Evolutionary conservation across 2,113 vertebrate species (phyloP).

Genomic region (Coracopsis vasa): DNA sequence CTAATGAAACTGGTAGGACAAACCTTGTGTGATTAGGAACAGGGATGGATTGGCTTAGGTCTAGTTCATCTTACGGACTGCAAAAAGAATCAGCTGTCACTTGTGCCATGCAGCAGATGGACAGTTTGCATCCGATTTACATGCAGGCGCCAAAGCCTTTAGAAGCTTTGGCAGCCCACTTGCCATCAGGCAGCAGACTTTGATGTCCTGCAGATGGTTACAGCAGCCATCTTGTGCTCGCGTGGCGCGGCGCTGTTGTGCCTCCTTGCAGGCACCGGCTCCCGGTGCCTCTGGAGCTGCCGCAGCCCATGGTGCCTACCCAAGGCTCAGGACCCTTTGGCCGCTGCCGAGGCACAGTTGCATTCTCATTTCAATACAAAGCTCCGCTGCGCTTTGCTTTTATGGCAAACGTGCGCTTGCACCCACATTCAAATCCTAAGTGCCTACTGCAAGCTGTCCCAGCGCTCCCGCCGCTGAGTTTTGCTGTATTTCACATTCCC

Average conservation of each 20-base stretch:
- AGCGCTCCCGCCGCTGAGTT: accelerated
- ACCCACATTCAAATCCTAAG: constrained; percentile 3
- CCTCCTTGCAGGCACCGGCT: constrained; percentile 51
- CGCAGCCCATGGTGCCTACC: background rate
- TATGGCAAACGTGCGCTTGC: background rate
- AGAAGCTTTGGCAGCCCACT: constrained; percentile 83
- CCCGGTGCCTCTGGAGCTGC: constrained; percentile 26
- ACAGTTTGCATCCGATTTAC: constrained; percentile 86
- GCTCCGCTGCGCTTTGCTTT: background rate
- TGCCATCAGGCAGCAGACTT: constrained; percentile 81
- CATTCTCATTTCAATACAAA: constrained; percentile 4
- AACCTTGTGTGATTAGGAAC: constrained; percentile 81
- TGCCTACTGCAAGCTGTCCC: constrained; percentile 9
- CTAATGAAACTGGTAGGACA: constrained; percentile 79
- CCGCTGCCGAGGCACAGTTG: background rate
- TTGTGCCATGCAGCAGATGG: constrained; percentile 85
- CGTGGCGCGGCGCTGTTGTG: constrained; percentile 48
- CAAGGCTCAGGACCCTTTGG: constrained; percentile 1
- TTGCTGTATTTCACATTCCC: background rate
- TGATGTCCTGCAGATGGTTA: constrained; percentile 84
- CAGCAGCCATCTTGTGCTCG: constrained; percentile 73
- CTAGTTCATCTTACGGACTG: constrained; percentile 82
- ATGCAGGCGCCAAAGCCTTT: constrained; percentile 83
- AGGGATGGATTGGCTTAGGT: constrained; percentile 80
- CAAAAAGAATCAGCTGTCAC: constrained; percentile 84